Percentiles rank a stretch among this genome's conserved stretches.
Evolutionary conservation across 2,888 invertebrate genomes (phyloP).

Genomic region (Rosalia funebris): DNA sequence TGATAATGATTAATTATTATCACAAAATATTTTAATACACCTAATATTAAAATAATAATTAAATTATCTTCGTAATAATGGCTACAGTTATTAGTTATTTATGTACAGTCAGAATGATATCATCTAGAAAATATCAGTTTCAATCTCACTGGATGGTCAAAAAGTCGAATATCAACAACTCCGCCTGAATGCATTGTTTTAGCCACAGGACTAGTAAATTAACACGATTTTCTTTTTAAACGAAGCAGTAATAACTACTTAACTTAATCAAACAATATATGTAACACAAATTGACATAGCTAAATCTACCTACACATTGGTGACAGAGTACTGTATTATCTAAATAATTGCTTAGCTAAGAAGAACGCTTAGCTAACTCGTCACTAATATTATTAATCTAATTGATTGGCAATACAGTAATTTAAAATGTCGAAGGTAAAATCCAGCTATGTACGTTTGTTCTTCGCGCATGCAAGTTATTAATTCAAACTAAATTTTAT

Average conservation of each 20-base stretch:
- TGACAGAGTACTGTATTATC: not conserved
- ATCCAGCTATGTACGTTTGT: not conserved
- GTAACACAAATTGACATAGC: not conserved
- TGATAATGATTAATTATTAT: conserved; percentile 1
- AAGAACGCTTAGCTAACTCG: not conserved
- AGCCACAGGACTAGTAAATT: conserved; percentile 20
- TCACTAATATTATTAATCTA: too few species aligned
- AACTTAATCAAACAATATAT: not conserved
- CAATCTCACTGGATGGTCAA: conserved; percentile 15
- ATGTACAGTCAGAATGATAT: conserved; percentile 20
- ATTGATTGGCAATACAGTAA: not conserved
- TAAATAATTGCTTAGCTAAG: not conserved
- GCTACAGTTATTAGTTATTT: conserved; percentile 19
- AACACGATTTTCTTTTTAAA: conserved; percentile 15
- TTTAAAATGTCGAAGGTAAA: not conserved
- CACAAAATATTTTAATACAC: conserved; percentile 15
- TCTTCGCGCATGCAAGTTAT: too few species aligned
- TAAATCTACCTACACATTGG: too few species aligned
- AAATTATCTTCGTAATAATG: conserved; percentile 18
- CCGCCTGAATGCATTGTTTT: conserved; percentile 1
- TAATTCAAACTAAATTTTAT: too few species aligned
- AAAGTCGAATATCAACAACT: conserved; percentile 14
- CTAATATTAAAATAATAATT: conserved; percentile 21
- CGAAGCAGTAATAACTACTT: conserved; percentile 16
- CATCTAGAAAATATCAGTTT: conserved; percentile 9